Evolutionary conservation across 2,113 vertebrate species (phyloP).

Genomic region (Eleginops maclovinus): DNA sequence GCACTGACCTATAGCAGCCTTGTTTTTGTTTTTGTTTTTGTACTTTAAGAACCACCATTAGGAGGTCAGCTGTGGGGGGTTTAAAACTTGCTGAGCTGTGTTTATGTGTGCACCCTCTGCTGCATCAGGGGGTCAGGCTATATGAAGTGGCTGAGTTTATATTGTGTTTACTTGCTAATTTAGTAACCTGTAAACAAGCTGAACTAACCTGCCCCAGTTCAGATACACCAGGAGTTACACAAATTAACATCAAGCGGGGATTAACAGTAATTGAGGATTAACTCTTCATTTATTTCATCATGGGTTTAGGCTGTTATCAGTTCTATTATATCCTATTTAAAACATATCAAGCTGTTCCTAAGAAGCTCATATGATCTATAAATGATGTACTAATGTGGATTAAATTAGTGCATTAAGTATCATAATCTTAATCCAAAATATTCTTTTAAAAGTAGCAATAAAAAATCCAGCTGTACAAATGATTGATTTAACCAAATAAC

Average conservation of each 20-base stretch:
- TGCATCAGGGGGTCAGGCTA: constrained; percentile 17
- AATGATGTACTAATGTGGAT: background rate
- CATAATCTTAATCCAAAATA: background rate
- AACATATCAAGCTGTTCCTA: background rate
- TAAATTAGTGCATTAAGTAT: background rate
- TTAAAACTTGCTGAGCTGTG: background rate
- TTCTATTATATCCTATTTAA: background rate
- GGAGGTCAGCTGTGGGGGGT: background rate
- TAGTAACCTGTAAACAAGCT: background rate
- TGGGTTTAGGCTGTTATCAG: constrained; percentile 43
- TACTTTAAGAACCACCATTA: background rate
- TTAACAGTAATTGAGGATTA: constrained; percentile 52
- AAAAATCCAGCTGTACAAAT: background rate
- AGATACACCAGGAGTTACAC: constrained; percentile 43
- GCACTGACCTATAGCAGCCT: background rate
- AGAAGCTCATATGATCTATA: background rate
- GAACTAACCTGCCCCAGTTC: constrained; percentile 2
- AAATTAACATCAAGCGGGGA: constrained; percentile 47
- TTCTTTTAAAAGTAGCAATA: background rate
- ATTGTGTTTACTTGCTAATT: constrained; percentile 1
- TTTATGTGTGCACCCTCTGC: constrained; percentile 41
- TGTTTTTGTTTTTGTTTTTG: background rate
- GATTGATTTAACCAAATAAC: background rate
- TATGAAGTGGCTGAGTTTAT: constrained; percentile 2
- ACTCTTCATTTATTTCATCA: constrained; percentile 34